These are phyloP conservation scores for Ips typographus DNA, from an alignment of 1,140 invertebrate genomes.

Conservation along the genomic window DNA sequence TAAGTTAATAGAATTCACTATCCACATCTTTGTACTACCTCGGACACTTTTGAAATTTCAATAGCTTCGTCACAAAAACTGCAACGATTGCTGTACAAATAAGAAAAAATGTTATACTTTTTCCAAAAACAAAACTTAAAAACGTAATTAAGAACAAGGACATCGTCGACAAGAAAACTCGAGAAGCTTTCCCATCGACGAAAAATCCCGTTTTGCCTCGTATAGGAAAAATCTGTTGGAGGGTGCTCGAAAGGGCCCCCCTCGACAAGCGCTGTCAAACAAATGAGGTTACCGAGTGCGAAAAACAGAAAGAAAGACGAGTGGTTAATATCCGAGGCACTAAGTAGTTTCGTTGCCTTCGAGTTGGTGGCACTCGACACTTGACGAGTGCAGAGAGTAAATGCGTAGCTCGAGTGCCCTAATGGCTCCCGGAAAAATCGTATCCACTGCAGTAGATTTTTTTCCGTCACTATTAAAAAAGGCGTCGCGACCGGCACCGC, in stretches of 20 bases:
- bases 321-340: slow-evolving; percentile 9
- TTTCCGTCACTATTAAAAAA: too few species aligned
- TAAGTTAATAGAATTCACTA: too few species aligned
- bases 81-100: too few species aligned
- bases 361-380: slow-evolving; percentile 5
- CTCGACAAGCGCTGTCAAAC: background rate
- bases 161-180: too few species aligned
- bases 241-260: background rate
- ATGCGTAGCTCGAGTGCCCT: slow-evolving; percentile 5
- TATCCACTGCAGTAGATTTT: too few species aligned
- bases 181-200: slow-evolving; percentile 4
- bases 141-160: too few species aligned
- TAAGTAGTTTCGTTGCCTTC: slow-evolving; percentile 5
- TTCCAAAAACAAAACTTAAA: too few species aligned
- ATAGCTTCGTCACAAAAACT: too few species aligned
- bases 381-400: slow-evolving; percentile 14
- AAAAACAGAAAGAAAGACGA: slow-evolving; percentile 7
- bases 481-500: too few species aligned
- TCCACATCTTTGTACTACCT: too few species aligned
- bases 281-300: background rate
- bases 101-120: too few species aligned
- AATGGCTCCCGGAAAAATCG: slow-evolving; percentile 6
- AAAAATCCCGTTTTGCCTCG: background rate
- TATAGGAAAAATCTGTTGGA: background rate
- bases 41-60: too few species aligned